Evolutionary conservation across 2,888 invertebrate genomes (phyloP).

Genomic region (Tetrapedia diversipes): DNA sequence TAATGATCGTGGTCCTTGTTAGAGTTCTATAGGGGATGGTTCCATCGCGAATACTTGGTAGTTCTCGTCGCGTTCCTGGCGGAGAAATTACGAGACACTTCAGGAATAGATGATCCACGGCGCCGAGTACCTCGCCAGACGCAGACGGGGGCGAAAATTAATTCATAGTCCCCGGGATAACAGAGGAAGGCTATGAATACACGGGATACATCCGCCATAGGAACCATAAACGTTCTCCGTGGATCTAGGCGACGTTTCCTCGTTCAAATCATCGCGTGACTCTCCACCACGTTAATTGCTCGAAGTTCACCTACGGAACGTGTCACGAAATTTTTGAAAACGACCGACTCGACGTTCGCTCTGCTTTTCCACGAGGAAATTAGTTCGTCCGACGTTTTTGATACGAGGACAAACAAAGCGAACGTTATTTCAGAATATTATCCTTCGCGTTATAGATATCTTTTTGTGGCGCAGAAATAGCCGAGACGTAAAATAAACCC

Average conservation of each 20-base stretch:
- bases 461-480: not conserved
- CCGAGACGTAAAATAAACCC: not conserved
- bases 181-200: conserved; percentile 57
- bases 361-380: not conserved
- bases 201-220: conserved; percentile 31
- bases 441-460: not conserved
- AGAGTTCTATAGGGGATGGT: conserved; percentile 24
- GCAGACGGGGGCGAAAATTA: conserved; percentile 61
- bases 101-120: conserved; percentile 59
- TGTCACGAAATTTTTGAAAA: no score
- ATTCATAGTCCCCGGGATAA: conserved; percentile 63
- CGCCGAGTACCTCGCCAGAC: conserved; percentile 26
- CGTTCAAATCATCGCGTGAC: conserved; percentile 14
- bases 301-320: no score
- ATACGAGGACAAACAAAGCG: not conserved
- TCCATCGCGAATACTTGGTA: conserved; percentile 47
- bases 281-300: conserved; percentile 7
- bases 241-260: conserved; percentile 29
- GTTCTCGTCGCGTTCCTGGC: conserved; percentile 30
- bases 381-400: not conserved
- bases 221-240: conserved; percentile 3
- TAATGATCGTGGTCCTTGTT: conserved; percentile 47
- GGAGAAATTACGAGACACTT: conserved; percentile 67
- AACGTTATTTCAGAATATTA: not conserved
- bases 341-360: no score